Conservation (phyloP, 2,113 vertebrate genomes). For the Elephantulus edwardii region DNA sequence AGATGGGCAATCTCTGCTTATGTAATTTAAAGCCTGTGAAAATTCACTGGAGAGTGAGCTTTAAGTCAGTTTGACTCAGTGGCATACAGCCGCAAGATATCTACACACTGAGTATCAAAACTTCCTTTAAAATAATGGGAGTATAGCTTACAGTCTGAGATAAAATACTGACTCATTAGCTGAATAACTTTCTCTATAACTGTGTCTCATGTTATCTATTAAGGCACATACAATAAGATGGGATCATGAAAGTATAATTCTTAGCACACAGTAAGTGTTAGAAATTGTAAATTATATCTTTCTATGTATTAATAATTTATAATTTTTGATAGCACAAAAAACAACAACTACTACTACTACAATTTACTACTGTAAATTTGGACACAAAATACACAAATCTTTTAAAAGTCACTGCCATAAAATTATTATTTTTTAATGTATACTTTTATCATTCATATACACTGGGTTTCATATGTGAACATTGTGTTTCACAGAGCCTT, state of each 20-base stretch:
- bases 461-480: too few relatives aligned
- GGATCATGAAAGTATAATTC: neutral
- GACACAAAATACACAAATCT: neutral
- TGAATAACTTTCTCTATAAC: neutral
- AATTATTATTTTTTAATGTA: too few relatives aligned
- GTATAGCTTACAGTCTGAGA: neutral
- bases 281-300: neutral
- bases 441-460: too few relatives aligned
- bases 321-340: too few relatives aligned
- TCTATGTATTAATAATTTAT: too few relatives aligned
- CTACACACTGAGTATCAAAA: neutral
- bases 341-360: too few relatives aligned
- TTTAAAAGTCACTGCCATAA: neutral
- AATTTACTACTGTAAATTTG: neutral
- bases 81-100: too few relatives aligned
- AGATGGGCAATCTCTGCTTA: too few relatives aligned
- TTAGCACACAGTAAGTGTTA: neutral
- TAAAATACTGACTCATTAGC: neutral
- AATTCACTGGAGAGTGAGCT: too few relatives aligned
- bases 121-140: neutral
- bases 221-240: neutral
- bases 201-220: neutral
- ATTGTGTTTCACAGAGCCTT: too few relatives aligned
- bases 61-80: too few relatives aligned
- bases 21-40: too few relatives aligned